phyloP scores from a whole-genome alignment of 2,113 vertebrate species.

The Hippocampus zosterae region DNA sequence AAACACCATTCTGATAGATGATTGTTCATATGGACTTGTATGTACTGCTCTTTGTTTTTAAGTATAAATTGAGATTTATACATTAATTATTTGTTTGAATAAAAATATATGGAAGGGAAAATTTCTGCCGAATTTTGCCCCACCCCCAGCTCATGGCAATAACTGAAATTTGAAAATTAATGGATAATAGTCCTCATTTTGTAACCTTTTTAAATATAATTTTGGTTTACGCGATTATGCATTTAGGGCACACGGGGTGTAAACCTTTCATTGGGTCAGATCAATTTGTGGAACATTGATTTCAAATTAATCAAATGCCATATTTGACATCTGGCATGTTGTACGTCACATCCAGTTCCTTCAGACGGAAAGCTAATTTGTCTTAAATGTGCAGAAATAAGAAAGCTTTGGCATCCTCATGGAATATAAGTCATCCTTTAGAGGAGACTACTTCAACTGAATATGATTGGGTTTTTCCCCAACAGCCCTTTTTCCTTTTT shows the following conservation, averaged over 20 bases:
- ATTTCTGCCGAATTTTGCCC: too few species aligned
- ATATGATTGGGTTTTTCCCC: constrained; percentile 54
- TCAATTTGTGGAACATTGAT: constrained; percentile 28
- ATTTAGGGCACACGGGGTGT: background rate
- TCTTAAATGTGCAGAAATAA: constrained; percentile 42
- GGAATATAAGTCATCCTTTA: constrained; percentile 45
- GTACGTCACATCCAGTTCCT: background rate
- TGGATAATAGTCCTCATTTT: too few species aligned
- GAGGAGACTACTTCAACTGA: constrained; percentile 35
- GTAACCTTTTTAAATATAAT: too few species aligned
- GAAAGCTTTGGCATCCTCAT: constrained; percentile 34
- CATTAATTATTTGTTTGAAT: too few species aligned
- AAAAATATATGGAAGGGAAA: too few species aligned
- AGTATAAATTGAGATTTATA: too few species aligned
- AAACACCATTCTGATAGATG: too few species aligned
- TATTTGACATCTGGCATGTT: constrained; percentile 8
- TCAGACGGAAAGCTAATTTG: constrained; percentile 37
- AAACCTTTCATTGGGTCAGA: background rate
- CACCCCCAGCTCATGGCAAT: too few species aligned
- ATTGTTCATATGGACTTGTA: too few species aligned
- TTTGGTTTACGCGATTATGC: too few species aligned
- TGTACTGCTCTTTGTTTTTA: too few species aligned
- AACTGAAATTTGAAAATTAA: too few species aligned
- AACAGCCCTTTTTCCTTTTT: constrained; percentile 50
- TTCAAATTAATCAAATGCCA: constrained; percentile 11